Conservation (phyloP, 1,140 invertebrate species). For the Ectropis grisescens region DNA sequence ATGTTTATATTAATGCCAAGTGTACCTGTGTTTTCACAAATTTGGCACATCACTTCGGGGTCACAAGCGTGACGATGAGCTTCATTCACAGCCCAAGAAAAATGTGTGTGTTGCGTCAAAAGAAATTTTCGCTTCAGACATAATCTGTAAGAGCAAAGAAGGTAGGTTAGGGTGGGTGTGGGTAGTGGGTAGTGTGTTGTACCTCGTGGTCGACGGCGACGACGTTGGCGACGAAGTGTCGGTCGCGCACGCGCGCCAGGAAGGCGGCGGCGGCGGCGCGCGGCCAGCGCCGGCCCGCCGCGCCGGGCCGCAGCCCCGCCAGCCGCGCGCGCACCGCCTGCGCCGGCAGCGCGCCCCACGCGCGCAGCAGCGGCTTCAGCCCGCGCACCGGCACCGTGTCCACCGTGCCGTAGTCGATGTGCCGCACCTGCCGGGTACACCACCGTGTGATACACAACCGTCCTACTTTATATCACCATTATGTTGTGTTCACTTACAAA, state of each 20-base stretch:
- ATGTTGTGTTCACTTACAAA: too few species aligned
- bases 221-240: slow-evolving; percentile 26
- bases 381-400: slow-evolving; percentile 11
- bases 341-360: slow-evolving; percentile 23
- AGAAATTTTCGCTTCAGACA: too few species aligned
- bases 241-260: slow-evolving; percentile 25
- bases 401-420: slow-evolving; percentile 54
- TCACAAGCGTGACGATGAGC: too few species aligned
- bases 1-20: too few species aligned
- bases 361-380: slow-evolving; percentile 29
- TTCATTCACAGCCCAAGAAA: too few species aligned
- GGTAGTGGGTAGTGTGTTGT: neutral
- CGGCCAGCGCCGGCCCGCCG: slow-evolving; percentile 31
- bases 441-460: slow-evolving; percentile 2
- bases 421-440: slow-evolving; percentile 23
- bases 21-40: too few species aligned
- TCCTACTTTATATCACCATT: too few species aligned
- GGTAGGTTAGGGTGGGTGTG: too few species aligned
- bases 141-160: too few species aligned
- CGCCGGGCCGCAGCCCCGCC: slow-evolving; percentile 17
- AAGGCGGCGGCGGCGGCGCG: slow-evolving; percentile 22
- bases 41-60: too few species aligned
- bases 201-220: slow-evolving; percentile 20
- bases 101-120: too few species aligned
- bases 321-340: slow-evolving; percentile 22